phyloP scores from a whole-genome alignment of 92 coral and sea anemone genomes.

The Isaurus tuberculatus region DNA sequence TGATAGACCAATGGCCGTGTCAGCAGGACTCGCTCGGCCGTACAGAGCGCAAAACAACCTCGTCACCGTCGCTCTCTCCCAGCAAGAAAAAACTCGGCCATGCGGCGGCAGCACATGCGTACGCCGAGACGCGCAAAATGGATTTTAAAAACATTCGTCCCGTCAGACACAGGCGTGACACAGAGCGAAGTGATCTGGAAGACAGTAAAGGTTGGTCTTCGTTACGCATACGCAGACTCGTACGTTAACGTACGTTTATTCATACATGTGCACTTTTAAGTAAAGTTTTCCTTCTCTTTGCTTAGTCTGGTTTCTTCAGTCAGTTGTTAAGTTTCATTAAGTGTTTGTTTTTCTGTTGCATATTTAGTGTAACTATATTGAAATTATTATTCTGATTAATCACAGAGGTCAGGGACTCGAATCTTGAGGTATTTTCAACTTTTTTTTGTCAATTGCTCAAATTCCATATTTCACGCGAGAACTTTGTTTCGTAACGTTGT shows the following conservation, averaged over 20 bases:
- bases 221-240: not conserved
- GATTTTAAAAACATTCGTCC: slow-evolving; percentile 74
- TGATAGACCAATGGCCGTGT: not conserved
- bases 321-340: too few relatives aligned
- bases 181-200: slow-evolving; percentile 30
- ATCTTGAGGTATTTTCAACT: too few relatives aligned
- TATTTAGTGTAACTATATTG: too few relatives aligned
- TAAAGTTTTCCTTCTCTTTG: not conserved
- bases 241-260: not conserved
- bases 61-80: slow-evolving; percentile 50
- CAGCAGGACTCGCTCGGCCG: slow-evolving; percentile 16
- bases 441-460: too few relatives aligned
- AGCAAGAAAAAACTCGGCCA: slow-evolving; percentile 64
- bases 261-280: not conserved
- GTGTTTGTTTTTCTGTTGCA: too few relatives aligned
- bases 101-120: slow-evolving; percentile 76
- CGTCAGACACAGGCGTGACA: slow-evolving; percentile 49
- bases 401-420: too few relatives aligned
- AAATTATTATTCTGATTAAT: too few relatives aligned
- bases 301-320: too few relatives aligned
- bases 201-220: slow-evolving; percentile 14
- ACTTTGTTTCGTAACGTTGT: too few relatives aligned
- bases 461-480: too few relatives aligned
- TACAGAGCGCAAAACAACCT: not conserved
- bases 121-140: slow-evolving; percentile 83